A percentile compares a stretch with the other conserved stretches of the same genome.
Evolutionary conservation across 2,113 vertebrate genomes (phyloP).

Genomic region (Calidris pygmaea): DNA sequence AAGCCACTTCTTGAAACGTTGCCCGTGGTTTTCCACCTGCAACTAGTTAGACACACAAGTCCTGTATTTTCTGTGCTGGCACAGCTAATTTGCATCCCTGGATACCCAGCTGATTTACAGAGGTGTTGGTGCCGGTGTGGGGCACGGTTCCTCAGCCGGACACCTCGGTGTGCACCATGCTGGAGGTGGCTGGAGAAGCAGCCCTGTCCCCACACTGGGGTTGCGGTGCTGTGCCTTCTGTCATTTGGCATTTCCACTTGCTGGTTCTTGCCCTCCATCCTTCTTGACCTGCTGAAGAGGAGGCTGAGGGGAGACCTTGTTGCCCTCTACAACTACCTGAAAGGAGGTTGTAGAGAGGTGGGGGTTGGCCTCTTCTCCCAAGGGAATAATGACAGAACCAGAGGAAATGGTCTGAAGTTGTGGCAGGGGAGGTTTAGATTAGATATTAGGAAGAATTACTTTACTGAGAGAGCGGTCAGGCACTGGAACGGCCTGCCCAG

Average conservation of each 20-base stretch:
- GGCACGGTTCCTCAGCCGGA: rapidly evolving
- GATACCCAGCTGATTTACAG: background rate
- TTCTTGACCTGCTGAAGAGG: background rate
- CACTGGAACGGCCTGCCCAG: too few species aligned
- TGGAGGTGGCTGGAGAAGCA: background rate
- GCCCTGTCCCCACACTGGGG: rapidly evolving
- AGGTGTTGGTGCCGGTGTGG: background rate
- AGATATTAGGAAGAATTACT: too few species aligned
- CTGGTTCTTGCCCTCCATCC: background rate
- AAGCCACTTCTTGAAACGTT: slow-evolving; percentile 68
- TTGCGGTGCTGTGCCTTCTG: background rate
- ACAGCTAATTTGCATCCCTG: slow-evolving; percentile 36
- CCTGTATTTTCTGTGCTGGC: slow-evolving; percentile 33
- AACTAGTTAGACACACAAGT: slow-evolving; percentile 57
- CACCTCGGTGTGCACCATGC: rapidly evolving
- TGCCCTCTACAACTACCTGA: too few species aligned
- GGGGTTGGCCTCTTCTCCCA: too few species aligned
- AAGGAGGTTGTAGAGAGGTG: too few species aligned
- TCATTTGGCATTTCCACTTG: background rate
- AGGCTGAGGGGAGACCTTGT: background rate
- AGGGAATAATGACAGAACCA: too few species aligned
- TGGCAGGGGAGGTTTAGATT: too few species aligned
- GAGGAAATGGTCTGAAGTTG: too few species aligned
- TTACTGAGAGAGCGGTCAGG: too few species aligned
- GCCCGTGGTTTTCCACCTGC: slow-evolving; percentile 56